phyloP scores from a whole-genome alignment of 2,797 vertebrate species.

The Fratercula arctica region DNA sequence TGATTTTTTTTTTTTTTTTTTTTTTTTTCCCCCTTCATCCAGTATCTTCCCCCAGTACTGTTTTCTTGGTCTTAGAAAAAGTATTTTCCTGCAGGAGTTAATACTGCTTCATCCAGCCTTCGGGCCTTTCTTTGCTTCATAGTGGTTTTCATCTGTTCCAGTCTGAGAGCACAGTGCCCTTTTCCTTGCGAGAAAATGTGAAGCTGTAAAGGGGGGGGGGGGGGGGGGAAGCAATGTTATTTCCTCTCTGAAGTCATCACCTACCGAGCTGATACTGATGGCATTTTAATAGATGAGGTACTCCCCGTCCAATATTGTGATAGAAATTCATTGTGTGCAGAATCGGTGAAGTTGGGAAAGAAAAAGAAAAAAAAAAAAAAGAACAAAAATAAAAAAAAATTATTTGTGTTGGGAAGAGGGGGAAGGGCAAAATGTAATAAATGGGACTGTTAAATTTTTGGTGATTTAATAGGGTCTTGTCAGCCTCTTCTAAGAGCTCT shows the following conservation, averaged over 20 bases:
- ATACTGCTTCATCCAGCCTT: neutral
- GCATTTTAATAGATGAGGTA: slow-evolving; percentile 23
- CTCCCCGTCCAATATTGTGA: neutral
- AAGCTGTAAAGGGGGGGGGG: neutral
- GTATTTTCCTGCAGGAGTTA: neutral
- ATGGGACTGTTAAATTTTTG: neutral
- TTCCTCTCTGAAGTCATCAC: slow-evolving; percentile 1
- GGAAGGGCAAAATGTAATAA: neutral
- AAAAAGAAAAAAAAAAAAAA: neutral
- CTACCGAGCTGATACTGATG: neutral
- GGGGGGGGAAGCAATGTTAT: neutral
- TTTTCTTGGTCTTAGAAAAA: neutral
- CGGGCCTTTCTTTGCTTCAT: neutral
- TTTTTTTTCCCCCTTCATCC: neutral
- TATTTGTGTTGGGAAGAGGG: neutral
- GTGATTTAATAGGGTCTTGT: slow-evolving; percentile 10
- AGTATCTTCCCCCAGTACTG: neutral
- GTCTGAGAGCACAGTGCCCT: slow-evolving; percentile 2
- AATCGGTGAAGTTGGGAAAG: neutral
- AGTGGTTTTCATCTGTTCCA: neutral
- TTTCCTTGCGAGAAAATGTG: slow-evolving; percentile 12
- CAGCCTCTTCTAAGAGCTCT: neutral
- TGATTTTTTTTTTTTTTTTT: neutral
- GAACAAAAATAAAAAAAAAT: neutral
- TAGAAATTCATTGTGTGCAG: neutral